These are phyloP conservation scores for Anthonomus grandis DNA, from an alignment of 1,140 invertebrate genomes.

Conservation along the genomic window DNA sequence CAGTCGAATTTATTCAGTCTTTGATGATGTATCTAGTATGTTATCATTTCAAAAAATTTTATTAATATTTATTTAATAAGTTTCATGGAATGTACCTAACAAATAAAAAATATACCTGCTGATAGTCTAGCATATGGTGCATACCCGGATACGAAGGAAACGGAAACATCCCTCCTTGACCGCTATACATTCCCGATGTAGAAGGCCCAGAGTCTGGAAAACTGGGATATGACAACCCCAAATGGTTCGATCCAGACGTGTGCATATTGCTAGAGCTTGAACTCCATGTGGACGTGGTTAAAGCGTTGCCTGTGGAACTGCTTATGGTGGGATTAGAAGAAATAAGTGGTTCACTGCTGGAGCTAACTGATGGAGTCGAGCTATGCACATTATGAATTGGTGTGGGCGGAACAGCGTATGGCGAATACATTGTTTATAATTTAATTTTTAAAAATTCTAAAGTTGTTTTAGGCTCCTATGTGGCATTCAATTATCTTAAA, in stretches of 20 bases:
- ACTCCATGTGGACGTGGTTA: slow-evolving; percentile 14
- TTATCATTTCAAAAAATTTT: too few species aligned
- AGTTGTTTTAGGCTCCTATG: too few species aligned
- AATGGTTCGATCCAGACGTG: slow-evolving; percentile 10
- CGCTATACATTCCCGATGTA: slow-evolving; percentile 34
- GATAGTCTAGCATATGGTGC: slow-evolving; percentile 41
- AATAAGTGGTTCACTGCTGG: not conserved
- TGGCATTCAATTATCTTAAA: too few species aligned
- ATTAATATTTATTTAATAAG: too few species aligned
- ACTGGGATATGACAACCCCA: slow-evolving; percentile 28
- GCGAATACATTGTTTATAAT: slow-evolving; percentile 15
- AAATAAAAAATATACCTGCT: slow-evolving; percentile 40
- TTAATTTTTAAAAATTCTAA: too few species aligned
- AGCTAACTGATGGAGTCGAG: not conserved
- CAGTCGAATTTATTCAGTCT: too few species aligned
- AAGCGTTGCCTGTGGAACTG: not conserved
- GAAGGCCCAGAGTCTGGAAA: slow-evolving; percentile 36
- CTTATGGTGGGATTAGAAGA: not conserved
- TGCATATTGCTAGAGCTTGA: slow-evolving; percentile 23
- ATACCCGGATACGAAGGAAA: slow-evolving; percentile 38
- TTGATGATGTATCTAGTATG: too few species aligned
- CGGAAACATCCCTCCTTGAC: slow-evolving; percentile 35
- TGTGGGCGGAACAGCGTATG: slow-evolving; percentile 8
- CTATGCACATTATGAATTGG: slow-evolving; percentile 2
- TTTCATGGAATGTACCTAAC: too few species aligned